phyloP scores from a whole-genome alignment of 2,797 vertebrate species.

The Thaleichthys pacificus region DNA sequence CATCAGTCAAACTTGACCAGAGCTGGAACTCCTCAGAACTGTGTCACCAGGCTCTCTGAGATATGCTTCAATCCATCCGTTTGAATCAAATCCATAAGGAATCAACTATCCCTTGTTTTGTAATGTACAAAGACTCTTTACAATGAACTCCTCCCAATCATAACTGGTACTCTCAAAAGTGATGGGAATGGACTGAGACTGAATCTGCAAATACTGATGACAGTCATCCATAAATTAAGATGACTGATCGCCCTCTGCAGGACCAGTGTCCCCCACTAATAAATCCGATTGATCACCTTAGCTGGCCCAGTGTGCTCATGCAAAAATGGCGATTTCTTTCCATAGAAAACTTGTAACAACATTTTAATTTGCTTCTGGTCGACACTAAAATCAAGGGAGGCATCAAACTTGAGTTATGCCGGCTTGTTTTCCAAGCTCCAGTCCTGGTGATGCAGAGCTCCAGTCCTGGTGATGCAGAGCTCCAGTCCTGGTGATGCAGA shows the following conservation, averaged over 20 bases:
- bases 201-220: background rate
- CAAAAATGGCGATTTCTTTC: background rate
- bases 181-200: too few relatives aligned
- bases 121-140: too few relatives aligned
- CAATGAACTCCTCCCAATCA: too few relatives aligned
- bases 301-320: background rate
- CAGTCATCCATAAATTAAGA: constrained; percentile 2
- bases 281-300: constrained; percentile 4
- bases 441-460: background rate
- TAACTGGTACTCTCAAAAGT: too few relatives aligned
- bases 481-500: background rate
- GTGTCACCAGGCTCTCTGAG: constrained; percentile 21
- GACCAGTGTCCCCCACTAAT: constrained; percentile 1
- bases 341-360: background rate
- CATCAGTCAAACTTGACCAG: constrained; percentile 26
- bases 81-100: too few relatives aligned
- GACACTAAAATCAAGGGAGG: background rate
- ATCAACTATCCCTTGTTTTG: too few relatives aligned
- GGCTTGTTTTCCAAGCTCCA: too few relatives aligned
- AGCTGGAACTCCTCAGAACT: constrained; percentile 33
- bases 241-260: constrained; percentile 4
- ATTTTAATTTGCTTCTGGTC: background rate
- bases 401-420: background rate
- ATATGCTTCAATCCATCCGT: too few relatives aligned
- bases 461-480: background rate